Evolutionary conservation across 2,797 vertebrate genomes (phyloP), one percentile per base, ranked within the genome.

Genomic region (Hafferia zeledoni): DNA sequence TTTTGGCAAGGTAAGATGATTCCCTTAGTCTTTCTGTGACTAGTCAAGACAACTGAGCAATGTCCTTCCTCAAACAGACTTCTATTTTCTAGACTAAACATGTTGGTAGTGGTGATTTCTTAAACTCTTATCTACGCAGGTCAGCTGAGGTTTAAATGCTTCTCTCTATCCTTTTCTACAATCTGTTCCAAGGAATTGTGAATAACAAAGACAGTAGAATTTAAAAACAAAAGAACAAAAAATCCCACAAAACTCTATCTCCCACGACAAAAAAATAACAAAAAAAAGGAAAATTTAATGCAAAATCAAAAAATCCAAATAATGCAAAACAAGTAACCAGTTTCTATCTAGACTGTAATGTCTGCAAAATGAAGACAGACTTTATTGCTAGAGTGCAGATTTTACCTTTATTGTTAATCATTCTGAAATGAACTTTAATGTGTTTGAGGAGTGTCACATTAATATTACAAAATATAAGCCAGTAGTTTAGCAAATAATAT

Each of bases 371-470:
- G 22, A 64, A 61, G 55, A 41, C 35, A 69, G 50, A 50, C 13
- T 49, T 76, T 70, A 74, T 39, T 85, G 78, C 20, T 39, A 52
- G 15, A 8, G 25, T 76, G 41, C 16, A 53, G 57, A 65, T 85
- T 89, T 92, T 68, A 56, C 77, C 56, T 27, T 52, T 43, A 68
- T 10, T 67, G 43, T 80, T 61, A 87, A 6, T 87, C 76, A 92
- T 57, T 77, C 74, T 80, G n/a, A 85, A 92, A 87, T 74, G 49
- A 94, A 91, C 39, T 70, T 89, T 16, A 89, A 59, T 46, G 15
- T 59, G 25, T 78, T 87, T 24, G 57, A 78, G 57, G 76, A 83
- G 37, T 22, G 27, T 35, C 17, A 85, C 9, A 49, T 76, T 69
- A 79, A 52, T 59, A 20, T 18, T 55, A 35, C 5, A 30, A 89